Conservation (phyloP, 2,888 invertebrate genomes). For the Cosmia pyralina region DNA sequence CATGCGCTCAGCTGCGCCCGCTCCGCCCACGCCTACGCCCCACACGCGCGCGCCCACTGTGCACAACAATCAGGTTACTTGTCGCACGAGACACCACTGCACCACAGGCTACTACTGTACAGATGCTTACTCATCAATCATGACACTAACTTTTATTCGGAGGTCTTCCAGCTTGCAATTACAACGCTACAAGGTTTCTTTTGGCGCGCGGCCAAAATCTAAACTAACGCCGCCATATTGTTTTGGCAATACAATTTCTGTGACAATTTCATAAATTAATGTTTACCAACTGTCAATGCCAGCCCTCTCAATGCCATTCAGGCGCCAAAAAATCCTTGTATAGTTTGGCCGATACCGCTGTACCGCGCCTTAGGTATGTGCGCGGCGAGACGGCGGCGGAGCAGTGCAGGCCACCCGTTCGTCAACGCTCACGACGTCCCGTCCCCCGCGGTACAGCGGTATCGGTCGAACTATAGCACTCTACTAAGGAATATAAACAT, state of each 20-base stretch:
- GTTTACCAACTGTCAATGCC: not conserved
- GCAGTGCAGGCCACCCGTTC: too few species aligned
- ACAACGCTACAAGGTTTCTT: not conserved
- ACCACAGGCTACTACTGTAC: not conserved
- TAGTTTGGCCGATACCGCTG: too few species aligned
- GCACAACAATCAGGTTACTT: constrained; percentile 36
- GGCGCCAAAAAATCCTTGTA: not conserved
- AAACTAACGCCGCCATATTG: not conserved
- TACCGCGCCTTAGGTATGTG: too few species aligned
- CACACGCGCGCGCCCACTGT: constrained; percentile 73
- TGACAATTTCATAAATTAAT: not conserved
- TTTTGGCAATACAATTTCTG: not conserved
- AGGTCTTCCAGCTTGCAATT: not conserved
- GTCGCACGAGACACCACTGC: rapidly evolving
- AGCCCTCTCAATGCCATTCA: not conserved
- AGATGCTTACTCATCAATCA: not conserved
- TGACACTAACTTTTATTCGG: not conserved
- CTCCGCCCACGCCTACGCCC: constrained; percentile 40
- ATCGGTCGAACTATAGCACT: not conserved
- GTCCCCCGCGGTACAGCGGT: too few species aligned
- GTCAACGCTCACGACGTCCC: too few species aligned
- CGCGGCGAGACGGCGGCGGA: too few species aligned
- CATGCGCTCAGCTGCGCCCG: constrained; percentile 92
- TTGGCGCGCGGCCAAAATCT: not conserved
- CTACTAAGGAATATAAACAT: not conserved